Conservation (phyloP, 2,888 invertebrate genomes). For the Lithosia quadra region DNA sequence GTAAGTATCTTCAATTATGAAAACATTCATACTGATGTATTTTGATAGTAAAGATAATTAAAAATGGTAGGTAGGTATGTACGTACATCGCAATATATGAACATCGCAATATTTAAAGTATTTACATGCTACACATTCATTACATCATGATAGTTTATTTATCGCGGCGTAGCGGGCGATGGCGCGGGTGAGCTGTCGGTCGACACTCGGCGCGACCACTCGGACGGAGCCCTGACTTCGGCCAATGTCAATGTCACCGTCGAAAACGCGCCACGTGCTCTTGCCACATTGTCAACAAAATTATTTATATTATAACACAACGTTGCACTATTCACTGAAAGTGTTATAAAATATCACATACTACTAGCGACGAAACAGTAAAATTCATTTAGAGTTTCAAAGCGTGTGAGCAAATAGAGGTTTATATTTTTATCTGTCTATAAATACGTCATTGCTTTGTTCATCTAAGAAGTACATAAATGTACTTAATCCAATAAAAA, state of each 20-base stretch:
- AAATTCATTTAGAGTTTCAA: neutral
- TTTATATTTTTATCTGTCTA: neutral
- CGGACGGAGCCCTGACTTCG: constrained; percentile 53
- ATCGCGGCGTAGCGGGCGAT: constrained; percentile 11
- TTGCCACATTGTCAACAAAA: constrained; percentile 42
- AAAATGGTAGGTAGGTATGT: neutral
- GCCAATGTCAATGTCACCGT: constrained; percentile 79
- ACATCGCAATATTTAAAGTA: constrained; percentile 9
- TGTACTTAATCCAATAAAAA: neutral
- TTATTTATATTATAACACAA: constrained; percentile 14
- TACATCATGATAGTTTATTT: constrained; percentile 22
- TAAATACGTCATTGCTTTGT: neutral
- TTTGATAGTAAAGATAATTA: neutral
- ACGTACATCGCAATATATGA: neutral
- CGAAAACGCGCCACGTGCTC: constrained; percentile 63
- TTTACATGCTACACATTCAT: constrained; percentile 9
- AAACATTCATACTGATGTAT: neutral
- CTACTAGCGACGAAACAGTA: neutral
- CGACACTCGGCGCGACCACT: constrained; percentile 36
- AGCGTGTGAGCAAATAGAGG: neutral
- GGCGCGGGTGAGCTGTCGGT: constrained; percentile 29
- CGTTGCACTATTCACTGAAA: neutral
- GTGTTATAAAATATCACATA: neutral
- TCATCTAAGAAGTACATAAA: neutral
- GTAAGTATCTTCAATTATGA: neutral